phyloP scores from a whole-genome alignment of 2,888 invertebrate species.

The Gymnoscelis rufifasciata region DNA sequence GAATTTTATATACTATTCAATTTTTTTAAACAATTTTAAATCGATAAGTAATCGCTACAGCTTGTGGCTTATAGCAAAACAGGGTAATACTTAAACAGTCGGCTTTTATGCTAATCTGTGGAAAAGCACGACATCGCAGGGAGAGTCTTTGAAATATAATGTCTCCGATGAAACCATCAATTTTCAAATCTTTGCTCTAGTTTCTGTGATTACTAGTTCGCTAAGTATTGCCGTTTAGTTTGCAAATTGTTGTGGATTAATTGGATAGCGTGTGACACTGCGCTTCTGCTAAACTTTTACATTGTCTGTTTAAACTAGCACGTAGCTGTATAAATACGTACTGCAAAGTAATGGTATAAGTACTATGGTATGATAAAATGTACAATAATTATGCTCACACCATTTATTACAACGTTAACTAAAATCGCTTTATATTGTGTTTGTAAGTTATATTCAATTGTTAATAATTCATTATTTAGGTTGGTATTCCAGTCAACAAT shows the following conservation, averaged over 20 bases:
- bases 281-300: background rate
- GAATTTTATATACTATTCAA: too few relatives aligned
- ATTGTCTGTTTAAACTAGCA: background rate
- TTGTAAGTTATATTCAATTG: too few relatives aligned
- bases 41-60: slow-evolving; percentile 33
- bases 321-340: too few relatives aligned
- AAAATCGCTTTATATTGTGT: too few relatives aligned
- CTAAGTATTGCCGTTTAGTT: slow-evolving; percentile 13
- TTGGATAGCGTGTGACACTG: background rate
- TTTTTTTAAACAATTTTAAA: too few relatives aligned
- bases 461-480: too few relatives aligned
- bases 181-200: slow-evolving; percentile 31
- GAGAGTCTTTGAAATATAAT: slow-evolving; percentile 33
- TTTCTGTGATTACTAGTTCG: slow-evolving; percentile 24
- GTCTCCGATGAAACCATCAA: slow-evolving; percentile 35
- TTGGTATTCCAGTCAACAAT: too few relatives aligned
- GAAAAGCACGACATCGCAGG: slow-evolving; percentile 57
- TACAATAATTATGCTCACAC: too few relatives aligned
- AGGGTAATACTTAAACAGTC: slow-evolving; percentile 54
- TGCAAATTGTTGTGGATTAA: slow-evolving; percentile 5
- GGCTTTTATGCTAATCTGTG: slow-evolving; percentile 67
- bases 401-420: too few relatives aligned
- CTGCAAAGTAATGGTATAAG: too few relatives aligned
- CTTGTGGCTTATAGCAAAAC: slow-evolving; percentile 33
- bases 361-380: too few relatives aligned